Conservation (phyloP, 2,797 vertebrate genomes). For the Triplophysa bombifrons region DNA sequence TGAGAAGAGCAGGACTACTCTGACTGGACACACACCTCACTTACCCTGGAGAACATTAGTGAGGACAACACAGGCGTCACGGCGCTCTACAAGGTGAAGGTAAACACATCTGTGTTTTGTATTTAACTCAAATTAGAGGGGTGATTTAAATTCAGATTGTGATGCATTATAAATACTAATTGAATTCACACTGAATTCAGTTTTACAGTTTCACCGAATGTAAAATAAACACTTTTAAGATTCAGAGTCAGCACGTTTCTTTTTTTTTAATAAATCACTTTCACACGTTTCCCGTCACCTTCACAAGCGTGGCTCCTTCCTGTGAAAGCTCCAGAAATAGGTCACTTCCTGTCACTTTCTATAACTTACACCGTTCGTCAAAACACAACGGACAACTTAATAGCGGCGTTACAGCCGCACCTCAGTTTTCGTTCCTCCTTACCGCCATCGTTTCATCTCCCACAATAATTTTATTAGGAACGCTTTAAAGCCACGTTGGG, state of each 20-base stretch:
- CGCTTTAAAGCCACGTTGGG: conserved; percentile 67
- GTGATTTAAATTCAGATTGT: background rate
- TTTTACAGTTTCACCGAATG: background rate
- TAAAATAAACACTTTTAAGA: background rate
- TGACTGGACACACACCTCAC: conserved; percentile 59
- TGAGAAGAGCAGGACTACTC: conserved; percentile 63
- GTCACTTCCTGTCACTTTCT: conserved; percentile 19
- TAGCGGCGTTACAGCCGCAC: background rate
- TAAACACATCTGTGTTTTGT: conserved; percentile 38
- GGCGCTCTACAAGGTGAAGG: conserved; percentile 49
- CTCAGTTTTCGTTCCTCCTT: background rate
- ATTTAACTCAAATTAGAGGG: background rate
- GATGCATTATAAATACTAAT: background rate
- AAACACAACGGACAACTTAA: background rate
- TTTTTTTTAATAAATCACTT: background rate
- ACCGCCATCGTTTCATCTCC: background rate
- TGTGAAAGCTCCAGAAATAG: conserved; percentile 17
- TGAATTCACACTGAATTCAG: conserved; percentile 5
- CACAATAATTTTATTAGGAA: conserved; percentile 60
- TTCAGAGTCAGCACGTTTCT: background rate
- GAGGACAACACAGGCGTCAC: conserved; percentile 42
- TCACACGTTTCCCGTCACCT: background rate
- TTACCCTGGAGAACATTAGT: conserved; percentile 66
- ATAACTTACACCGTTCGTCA: conserved; percentile 12
- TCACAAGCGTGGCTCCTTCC: conserved; percentile 1